phyloP scores from a whole-genome alignment of 2,797 vertebrate genomes.

The Anabas testudineus region DNA sequence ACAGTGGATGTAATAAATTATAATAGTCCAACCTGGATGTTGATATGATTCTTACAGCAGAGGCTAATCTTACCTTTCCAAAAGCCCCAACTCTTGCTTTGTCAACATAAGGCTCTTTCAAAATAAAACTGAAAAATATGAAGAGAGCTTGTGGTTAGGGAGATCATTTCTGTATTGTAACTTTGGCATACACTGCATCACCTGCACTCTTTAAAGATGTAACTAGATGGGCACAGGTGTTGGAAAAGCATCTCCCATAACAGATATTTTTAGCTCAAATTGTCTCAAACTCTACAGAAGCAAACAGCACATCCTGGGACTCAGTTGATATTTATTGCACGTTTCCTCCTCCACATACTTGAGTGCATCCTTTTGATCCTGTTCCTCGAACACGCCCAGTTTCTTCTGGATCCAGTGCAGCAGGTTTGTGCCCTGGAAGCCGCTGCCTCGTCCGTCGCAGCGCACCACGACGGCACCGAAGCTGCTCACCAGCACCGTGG shows the following conservation, averaged over 20 bases:
- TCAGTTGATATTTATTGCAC: no score
- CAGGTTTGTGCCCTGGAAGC: slow-evolving; percentile 94
- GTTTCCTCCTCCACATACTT: slow-evolving; percentile 74
- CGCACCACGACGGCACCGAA: slow-evolving; percentile 89
- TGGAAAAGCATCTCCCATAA: no score
- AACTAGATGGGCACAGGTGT: no score
- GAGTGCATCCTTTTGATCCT: slow-evolving; percentile 91
- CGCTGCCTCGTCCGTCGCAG: slow-evolving; percentile 93
- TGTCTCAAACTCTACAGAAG: no score
- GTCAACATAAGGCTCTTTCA: slow-evolving; percentile 90
- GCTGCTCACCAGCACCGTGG: slow-evolving; percentile 93
- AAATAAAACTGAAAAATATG: slow-evolving; percentile 77
- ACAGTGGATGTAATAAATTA: no score
- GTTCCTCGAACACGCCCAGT: slow-evolving; percentile 91
- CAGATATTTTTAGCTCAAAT: neutral
- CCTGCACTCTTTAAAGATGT: no score
- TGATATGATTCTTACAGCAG: neutral
- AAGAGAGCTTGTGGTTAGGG: neutral
- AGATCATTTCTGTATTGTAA: neutral
- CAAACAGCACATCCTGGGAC: no score
- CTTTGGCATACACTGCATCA: neutral
- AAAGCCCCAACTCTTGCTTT: slow-evolving; percentile 92
- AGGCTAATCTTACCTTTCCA: slow-evolving; percentile 88
- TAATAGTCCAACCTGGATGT: neutral
- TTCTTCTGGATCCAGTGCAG: slow-evolving; percentile 90